Evolutionary conservation across 2,113 vertebrate genomes (phyloP).

Genomic region (Willisornis vidua): DNA sequence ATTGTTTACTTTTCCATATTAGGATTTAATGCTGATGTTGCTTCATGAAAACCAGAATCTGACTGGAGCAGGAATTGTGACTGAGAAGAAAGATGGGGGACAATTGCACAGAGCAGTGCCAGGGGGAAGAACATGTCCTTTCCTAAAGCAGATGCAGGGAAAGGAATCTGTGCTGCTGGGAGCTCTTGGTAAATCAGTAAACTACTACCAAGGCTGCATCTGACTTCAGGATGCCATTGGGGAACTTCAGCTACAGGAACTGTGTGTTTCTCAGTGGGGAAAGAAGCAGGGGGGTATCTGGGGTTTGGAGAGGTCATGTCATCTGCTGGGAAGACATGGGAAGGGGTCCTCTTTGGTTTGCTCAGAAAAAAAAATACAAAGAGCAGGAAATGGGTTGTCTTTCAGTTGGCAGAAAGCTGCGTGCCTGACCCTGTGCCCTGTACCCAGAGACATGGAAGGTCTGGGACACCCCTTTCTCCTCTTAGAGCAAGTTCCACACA

Average conservation of each 20-base stretch:
- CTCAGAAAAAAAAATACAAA: background rate
- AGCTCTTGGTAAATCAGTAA: background rate
- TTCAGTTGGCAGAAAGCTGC: background rate
- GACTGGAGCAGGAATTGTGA: background rate
- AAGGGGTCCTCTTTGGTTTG: background rate
- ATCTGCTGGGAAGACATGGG: background rate
- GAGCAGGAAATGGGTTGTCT: background rate
- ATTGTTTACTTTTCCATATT: background rate
- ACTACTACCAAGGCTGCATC: background rate
- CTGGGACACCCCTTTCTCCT: accelerated
- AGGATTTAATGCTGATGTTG: background rate
- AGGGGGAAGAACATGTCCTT: background rate
- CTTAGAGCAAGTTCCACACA: background rate
- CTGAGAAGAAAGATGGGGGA: background rate
- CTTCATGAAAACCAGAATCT: background rate
- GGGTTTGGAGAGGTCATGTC: background rate
- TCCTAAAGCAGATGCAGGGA: background rate
- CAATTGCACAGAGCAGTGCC: background rate
- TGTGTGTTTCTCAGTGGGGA: background rate
- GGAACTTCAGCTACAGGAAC: background rate
- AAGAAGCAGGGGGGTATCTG: background rate
- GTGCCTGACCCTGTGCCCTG: background rate
- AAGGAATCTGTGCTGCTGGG: background rate
- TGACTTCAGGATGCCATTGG: background rate
- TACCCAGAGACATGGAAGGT: background rate